Percentiles rank a stretch among this genome's conserved stretches.
Evolutionary conservation across 2,888 invertebrate species (phyloP).

Genomic region (Oligia fasciuncula): DNA sequence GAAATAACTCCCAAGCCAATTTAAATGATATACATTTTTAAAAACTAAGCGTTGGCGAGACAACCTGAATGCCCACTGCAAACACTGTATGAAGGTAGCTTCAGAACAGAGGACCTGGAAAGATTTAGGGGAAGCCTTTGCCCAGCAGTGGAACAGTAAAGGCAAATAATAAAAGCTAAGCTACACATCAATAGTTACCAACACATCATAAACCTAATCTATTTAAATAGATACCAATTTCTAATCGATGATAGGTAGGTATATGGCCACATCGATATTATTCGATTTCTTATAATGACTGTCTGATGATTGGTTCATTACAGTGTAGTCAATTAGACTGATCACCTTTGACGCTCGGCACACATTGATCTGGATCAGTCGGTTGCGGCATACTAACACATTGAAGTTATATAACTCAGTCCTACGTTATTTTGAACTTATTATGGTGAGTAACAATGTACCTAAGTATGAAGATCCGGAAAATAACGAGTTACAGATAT

Average conservation of each 20-base stretch:
- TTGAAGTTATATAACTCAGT: conserved; percentile 28
- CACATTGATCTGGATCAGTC: conserved; percentile 44
- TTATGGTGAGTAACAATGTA: not conserved
- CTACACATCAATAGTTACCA: not conserved
- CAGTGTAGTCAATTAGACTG: conserved; percentile 11
- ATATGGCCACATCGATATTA: conserved; percentile 35
- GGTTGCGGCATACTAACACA: conserved; percentile 29
- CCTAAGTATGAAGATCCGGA: not conserved
- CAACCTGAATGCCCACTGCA: not conserved
- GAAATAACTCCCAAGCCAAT: not conserved
- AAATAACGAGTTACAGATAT: not conserved
- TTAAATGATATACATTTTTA: not conserved
- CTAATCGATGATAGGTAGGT: conserved; percentile 1
- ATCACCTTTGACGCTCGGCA: conserved; percentile 46
- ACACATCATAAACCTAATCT: conserved; percentile 3
- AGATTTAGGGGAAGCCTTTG: not conserved
- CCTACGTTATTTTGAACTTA: conserved; percentile 14
- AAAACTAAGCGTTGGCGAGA: not conserved
- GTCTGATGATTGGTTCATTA: conserved; percentile 40
- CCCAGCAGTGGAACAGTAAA: not conserved
- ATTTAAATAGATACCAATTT: not conserved
- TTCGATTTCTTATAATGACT: conserved; percentile 35
- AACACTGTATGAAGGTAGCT: not conserved
- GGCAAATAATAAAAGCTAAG: not conserved
- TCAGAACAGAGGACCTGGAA: not conserved